Conservation (phyloP, 2,113 vertebrate species). For the Capreolus pygargus region DNA sequence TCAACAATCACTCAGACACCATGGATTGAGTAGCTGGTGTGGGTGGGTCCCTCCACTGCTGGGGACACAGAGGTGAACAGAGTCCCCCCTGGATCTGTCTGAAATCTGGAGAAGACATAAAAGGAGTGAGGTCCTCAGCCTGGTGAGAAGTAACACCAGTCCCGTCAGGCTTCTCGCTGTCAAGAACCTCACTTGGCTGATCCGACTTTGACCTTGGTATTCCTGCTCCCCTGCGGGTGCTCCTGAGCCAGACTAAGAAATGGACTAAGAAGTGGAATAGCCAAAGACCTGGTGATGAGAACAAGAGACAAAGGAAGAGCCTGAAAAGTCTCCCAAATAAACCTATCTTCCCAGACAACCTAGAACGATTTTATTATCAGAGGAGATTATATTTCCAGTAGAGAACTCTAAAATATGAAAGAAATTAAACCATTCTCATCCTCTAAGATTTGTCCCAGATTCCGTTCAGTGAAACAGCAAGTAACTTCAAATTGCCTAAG, state of each 20-base stretch:
- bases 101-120: neutral
- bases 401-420: neutral
- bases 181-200: neutral
- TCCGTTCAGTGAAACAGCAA: neutral
- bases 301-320: neutral
- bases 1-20: neutral
- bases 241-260: neutral
- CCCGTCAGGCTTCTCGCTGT: neutral
- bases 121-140: neutral
- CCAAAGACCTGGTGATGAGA: neutral
- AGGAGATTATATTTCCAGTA: neutral
- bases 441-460: conserved; percentile 37
- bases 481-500: neutral
- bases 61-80: neutral
- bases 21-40: neutral
- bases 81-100: neutral
- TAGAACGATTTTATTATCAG: neutral
- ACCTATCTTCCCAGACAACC: neutral
- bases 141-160: neutral
- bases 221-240: neutral
- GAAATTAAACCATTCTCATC: neutral
- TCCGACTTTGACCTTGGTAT: neutral
- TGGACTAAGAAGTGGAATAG: neutral
- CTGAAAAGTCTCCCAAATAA: neutral
- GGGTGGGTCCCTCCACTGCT: neutral